phyloP scores from a whole-genome alignment of 2,113 vertebrate species.

The Anhinga anhinga region DNA sequence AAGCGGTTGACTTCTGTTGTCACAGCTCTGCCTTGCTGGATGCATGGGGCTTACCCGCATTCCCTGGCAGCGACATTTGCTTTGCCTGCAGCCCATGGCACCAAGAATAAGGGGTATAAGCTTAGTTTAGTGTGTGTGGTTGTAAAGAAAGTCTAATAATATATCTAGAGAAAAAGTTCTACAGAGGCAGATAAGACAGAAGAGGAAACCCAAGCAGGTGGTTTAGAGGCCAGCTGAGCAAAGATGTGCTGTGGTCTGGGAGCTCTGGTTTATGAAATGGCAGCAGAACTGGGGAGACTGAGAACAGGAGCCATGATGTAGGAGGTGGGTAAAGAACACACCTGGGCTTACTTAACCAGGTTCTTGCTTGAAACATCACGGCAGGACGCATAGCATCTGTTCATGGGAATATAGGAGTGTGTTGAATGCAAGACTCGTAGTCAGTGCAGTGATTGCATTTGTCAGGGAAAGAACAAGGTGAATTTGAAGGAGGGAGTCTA shows the following conservation, averaged over 20 bases:
- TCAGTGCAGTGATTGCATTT: not conserved
- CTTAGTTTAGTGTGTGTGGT: not conserved
- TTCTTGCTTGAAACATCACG: accelerated
- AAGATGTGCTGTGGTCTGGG: not conserved
- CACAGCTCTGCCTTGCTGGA: not conserved
- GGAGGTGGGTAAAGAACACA: not conserved
- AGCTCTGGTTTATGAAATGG: not conserved
- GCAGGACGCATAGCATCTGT: accelerated
- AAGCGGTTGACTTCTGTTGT: not conserved
- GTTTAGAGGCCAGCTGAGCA: not conserved
- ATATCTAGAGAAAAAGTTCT: not conserved
- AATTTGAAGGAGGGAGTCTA: not conserved
- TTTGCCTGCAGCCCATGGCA: not conserved
- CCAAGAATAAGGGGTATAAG: not conserved
- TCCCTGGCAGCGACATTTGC: not conserved
- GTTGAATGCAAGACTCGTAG: accelerated
- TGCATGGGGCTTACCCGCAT: accelerated
- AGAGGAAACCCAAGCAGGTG: not conserved
- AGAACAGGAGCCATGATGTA: not conserved
- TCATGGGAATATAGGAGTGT: not conserved
- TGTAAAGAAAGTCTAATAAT: not conserved
- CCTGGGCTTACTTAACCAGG: not conserved
- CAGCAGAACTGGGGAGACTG: not conserved
- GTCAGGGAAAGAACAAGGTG: not conserved
- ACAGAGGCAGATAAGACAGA: not conserved